phyloP scores from a whole-genome alignment of 2,113 vertebrate species.

The Hippocampus mohnikei region DNA sequence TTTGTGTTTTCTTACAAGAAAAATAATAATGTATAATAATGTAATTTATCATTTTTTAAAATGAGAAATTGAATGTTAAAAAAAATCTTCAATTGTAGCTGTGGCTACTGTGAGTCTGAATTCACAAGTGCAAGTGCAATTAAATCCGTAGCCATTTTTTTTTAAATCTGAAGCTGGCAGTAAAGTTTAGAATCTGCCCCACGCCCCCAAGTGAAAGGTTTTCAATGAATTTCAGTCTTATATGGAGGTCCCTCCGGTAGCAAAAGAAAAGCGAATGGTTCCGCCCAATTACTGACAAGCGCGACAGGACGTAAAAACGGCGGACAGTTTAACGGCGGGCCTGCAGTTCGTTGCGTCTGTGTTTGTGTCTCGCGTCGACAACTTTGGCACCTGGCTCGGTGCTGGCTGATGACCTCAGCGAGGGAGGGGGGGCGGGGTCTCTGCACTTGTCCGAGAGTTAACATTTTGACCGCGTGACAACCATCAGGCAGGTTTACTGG shows the following conservation, averaged over 20 bases:
- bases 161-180: not conserved
- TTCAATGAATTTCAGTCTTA: not conserved
- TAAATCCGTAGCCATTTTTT: not conserved
- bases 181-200: not conserved
- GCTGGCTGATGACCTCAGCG: not conserved
- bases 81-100: too few relatives aligned
- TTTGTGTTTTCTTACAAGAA: too few relatives aligned
- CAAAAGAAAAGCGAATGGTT: not conserved
- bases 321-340: constrained; percentile 27
- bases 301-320: constrained; percentile 24
- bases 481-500: constrained; percentile 10
- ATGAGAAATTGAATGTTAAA: too few relatives aligned
- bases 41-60: too few relatives aligned
- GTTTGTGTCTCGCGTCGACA: constrained; percentile 5
- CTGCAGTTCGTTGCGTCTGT: constrained; percentile 7
- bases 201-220: not conserved
- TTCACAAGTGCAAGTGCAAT: too few relatives aligned
- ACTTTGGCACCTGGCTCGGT: not conserved
- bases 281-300: constrained; percentile 12
- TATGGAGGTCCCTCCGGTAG: not conserved
- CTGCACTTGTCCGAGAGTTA: not conserved
- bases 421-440: not conserved
- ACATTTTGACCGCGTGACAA: not conserved
- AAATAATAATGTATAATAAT: too few relatives aligned
- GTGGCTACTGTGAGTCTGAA: too few relatives aligned